Evolutionary conservation across 2,888 invertebrate genomes (phyloP).

Genomic region (Rotaria macrura): DNA sequence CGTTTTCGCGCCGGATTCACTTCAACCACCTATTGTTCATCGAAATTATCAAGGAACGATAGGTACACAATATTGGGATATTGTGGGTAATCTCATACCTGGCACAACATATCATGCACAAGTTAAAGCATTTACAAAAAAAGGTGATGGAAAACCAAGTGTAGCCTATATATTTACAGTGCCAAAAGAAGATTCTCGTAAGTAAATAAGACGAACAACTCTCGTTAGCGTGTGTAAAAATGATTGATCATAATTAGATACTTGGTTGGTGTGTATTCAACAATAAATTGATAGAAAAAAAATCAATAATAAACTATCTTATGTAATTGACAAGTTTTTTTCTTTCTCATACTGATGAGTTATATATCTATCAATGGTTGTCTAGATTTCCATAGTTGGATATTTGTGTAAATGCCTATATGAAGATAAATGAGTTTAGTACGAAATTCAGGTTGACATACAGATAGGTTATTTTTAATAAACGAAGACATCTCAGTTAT

Average conservation of each 20-base stretch:
- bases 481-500: not conserved
- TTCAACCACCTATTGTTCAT: conserved; percentile 16
- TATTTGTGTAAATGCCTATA: not conserved
- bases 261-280: not conserved
- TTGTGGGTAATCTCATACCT: conserved; percentile 10
- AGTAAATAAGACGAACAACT: not conserved
- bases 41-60: conserved; percentile 10
- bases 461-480: not conserved
- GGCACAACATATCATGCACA: conserved; percentile 17
- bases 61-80: conserved; percentile 11
- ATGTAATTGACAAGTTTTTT: not conserved
- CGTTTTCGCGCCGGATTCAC: not conserved
- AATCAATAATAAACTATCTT: not conserved
- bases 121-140: conserved; percentile 16
- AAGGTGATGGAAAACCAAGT: conserved; percentile 20
- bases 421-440: not conserved
- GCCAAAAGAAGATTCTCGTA: conserved; percentile 16
- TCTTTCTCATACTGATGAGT: not conserved
- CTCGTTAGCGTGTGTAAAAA: not conserved
- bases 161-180: not conserved
- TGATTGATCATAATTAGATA: not conserved
- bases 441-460: not conserved
- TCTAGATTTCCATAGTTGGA: not conserved
- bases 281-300: not conserved
- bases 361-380: not conserved